Evolutionary conservation across 1,140 invertebrate genomes (phyloP).

Genomic region (Euschistus heros): DNA sequence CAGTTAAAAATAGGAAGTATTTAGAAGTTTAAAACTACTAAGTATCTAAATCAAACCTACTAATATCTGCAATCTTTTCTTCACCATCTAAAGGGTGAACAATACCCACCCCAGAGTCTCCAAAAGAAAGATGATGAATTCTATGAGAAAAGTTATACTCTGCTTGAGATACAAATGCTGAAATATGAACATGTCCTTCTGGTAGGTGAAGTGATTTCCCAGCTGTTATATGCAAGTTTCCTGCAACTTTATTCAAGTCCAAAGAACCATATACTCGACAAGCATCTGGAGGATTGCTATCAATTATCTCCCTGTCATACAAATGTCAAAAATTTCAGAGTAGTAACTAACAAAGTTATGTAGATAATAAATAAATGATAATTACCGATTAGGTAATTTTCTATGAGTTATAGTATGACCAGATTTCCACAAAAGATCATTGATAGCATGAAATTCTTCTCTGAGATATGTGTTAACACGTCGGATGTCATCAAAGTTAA

Average conservation of each 20-base stretch:
- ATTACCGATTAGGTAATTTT: slow-evolving; percentile 51
- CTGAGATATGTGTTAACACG: slow-evolving; percentile 77
- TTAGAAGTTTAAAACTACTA: no score
- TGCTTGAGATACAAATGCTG: slow-evolving; percentile 57
- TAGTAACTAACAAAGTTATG: no score
- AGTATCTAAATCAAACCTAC: slow-evolving; percentile 41
- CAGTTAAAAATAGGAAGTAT: no score
- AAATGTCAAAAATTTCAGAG: background rate
- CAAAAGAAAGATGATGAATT: slow-evolving; percentile 88
- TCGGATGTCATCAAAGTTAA: slow-evolving; percentile 67
- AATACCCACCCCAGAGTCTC: slow-evolving; percentile 69
- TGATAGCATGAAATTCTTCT: slow-evolving; percentile 86
- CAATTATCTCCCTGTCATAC: slow-evolving; percentile 34
- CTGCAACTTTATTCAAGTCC: slow-evolving; percentile 85
- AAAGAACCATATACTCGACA: slow-evolving; percentile 79
- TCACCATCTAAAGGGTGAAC: slow-evolving; percentile 89
- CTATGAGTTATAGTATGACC: slow-evolving; percentile 41
- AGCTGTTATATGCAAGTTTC: slow-evolving; percentile 88
- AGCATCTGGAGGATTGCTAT: slow-evolving; percentile 58
- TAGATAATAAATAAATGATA: background rate
- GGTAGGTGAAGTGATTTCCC: slow-evolving; percentile 71
- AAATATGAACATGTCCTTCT: slow-evolving; percentile 71
- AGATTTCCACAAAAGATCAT: slow-evolving; percentile 68
- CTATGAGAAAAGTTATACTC: slow-evolving; percentile 90
- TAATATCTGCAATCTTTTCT: slow-evolving; percentile 57